phyloP scores from a whole-genome alignment of 1,140 invertebrate species.

The Heterodera schachtii region DNA sequence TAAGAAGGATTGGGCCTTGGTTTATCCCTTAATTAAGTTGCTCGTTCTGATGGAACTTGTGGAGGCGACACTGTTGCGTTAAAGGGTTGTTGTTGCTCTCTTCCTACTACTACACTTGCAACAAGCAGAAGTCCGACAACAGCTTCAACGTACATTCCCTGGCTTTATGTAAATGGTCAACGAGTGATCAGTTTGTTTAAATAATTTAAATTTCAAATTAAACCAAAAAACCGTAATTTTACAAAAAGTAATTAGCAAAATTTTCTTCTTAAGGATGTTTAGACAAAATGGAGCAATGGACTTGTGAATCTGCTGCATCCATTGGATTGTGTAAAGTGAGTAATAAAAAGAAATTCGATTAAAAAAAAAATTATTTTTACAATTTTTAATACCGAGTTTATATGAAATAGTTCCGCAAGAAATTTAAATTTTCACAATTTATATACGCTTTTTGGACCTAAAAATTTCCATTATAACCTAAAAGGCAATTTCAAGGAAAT shows the following conservation, averaged over 20 bases:
- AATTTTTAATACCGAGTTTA: too few relatives aligned
- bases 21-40: not conserved
- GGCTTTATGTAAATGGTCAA: not conserved
- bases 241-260: not conserved
- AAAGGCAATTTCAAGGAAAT: too few relatives aligned
- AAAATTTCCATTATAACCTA: too few relatives aligned
- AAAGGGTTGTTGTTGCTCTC: not conserved
- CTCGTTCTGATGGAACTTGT: not conserved
- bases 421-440: too few relatives aligned
- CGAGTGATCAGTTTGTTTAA: not conserved
- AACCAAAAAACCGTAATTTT: too few relatives aligned
- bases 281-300: not conserved
- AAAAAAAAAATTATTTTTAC: too few relatives aligned
- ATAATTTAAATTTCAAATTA: too few relatives aligned
- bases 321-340: not conserved
- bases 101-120: not conserved
- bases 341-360: too few relatives aligned
- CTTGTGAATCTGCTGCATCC: not conserved
- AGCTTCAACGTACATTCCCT: not conserved
- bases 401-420: too few relatives aligned
- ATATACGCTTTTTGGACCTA: too few relatives aligned
- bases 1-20: too few relatives aligned
- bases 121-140: not conserved
- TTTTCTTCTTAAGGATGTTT: not conserved
- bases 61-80: not conserved